These are phyloP conservation scores for Epinotia ramella DNA, from an alignment of 2,888 invertebrate species.

Conservation along the genomic window DNA sequence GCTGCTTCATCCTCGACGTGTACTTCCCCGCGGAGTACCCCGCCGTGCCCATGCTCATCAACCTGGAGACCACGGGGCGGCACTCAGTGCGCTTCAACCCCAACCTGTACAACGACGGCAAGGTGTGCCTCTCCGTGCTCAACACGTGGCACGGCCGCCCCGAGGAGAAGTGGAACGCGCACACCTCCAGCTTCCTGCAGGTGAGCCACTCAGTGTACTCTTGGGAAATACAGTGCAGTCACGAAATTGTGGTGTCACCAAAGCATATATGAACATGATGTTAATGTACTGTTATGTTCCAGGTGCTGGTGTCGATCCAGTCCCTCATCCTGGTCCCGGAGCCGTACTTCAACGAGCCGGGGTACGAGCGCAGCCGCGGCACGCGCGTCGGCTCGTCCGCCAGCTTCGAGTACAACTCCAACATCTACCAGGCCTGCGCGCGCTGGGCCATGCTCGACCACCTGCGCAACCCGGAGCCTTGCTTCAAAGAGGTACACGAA, in stretches of 20 bases:
- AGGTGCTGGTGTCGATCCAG: conserved; percentile 97
- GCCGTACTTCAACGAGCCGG: conserved; percentile 98
- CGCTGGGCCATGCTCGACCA: conserved; percentile 99
- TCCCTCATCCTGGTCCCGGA: conserved; percentile 96
- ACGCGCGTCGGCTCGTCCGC: conserved; percentile 95
- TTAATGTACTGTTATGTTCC: conserved; percentile 22
- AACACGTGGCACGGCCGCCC: conserved; percentile 99
- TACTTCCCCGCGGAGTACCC: conserved; percentile 95
- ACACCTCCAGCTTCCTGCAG: conserved; percentile 96
- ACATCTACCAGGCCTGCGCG: conserved; percentile 97
- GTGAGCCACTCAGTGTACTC: conserved; percentile 56
- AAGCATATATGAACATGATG: no score
- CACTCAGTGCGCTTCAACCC: conserved; percentile 97
- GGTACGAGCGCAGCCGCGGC: conserved; percentile 95
- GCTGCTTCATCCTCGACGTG: conserved; percentile 96
- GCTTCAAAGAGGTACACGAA: conserved; percentile 91
- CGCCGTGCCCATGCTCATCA: conserved; percentile 94
- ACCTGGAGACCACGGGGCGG: conserved; percentile 95
- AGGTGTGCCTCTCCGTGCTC: conserved; percentile 95
- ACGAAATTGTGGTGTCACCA: neutral
- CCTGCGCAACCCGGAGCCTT: conserved; percentile 94
- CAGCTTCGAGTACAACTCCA: conserved; percentile 97
- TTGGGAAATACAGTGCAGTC: neutral
- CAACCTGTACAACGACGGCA: conserved; percentile 97
- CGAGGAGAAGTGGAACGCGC: conserved; percentile 98